phyloP scores from a whole-genome alignment of 2,113 vertebrate species.

The Clarias gariepinus region DNA sequence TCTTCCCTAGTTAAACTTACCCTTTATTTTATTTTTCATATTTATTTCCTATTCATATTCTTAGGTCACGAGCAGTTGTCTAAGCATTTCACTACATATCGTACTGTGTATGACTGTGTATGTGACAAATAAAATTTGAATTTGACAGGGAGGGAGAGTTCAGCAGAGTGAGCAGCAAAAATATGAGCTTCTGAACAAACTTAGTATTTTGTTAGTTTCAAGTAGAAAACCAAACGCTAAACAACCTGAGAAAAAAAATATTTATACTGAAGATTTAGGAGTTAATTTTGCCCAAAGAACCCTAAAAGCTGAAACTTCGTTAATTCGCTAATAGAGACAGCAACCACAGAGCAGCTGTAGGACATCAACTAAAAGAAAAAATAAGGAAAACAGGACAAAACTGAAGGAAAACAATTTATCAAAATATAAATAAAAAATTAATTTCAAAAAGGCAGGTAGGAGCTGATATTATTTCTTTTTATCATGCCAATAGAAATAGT shows the following conservation, averaged over 20 bases:
- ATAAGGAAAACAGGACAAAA: background rate
- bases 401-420: background rate
- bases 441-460: background rate
- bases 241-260: background rate
- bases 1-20: too few relatives aligned
- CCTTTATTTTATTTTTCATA: too few relatives aligned
- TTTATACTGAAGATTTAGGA: too few relatives aligned
- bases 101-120: too few relatives aligned
- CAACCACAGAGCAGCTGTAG: background rate
- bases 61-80: too few relatives aligned
- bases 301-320: background rate
- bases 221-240: too few relatives aligned
- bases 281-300: background rate
- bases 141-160: background rate
- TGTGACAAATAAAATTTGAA: too few relatives aligned
- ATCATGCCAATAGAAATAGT: background rate
- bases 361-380: background rate
- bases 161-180: background rate
- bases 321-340: background rate
- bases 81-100: too few relatives aligned
- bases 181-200: too few relatives aligned
- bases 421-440: background rate
- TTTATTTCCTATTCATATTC: too few relatives aligned
- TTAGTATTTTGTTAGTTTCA: too few relatives aligned
- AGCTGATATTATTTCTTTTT: background rate